A percentile compares a stretch with the other conserved stretches of the same genome.
Evolutionary conservation across 2,888 invertebrate genomes (phyloP).

Genomic region (Drosophila koepferae): DNA sequence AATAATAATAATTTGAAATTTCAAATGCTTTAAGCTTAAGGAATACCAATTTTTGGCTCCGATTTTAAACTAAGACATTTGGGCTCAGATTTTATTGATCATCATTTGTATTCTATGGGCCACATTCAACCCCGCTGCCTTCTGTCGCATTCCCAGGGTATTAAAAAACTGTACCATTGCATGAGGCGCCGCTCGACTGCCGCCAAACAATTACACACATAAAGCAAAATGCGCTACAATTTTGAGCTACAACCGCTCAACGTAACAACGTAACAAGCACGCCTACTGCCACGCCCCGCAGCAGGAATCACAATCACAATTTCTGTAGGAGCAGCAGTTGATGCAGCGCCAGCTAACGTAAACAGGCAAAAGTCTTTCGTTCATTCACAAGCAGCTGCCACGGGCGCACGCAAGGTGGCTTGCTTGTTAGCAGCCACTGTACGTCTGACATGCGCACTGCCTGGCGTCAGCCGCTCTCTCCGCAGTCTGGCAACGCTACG

Average conservation of each 20-base stretch:
- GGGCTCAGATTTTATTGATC: too few species aligned
- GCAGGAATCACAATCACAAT: neutral
- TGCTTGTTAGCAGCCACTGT: slow-evolving; percentile 60
- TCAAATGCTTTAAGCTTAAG: too few species aligned
- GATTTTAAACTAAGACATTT: too few species aligned
- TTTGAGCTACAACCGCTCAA: slow-evolving; percentile 58
- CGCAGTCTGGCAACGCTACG: slow-evolving; percentile 58
- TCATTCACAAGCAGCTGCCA: slow-evolving; percentile 61
- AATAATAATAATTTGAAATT: too few species aligned
- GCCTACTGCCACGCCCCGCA: slow-evolving; percentile 1
- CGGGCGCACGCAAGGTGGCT: slow-evolving; percentile 4
- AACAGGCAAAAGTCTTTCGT: slow-evolving; percentile 50
- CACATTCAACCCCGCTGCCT: too few species aligned
- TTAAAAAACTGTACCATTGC: slow-evolving; percentile 42
- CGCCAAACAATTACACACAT: slow-evolving; percentile 74
- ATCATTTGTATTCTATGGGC: too few species aligned
- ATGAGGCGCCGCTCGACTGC: slow-evolving; percentile 55
- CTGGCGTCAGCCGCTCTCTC: neutral
- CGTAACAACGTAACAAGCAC: slow-evolving; percentile 20
- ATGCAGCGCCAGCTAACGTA: slow-evolving; percentile 35
- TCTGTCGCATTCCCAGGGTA: slow-evolving; percentile 17
- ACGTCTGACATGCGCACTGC: slow-evolving; percentile 46
- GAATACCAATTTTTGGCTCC: too few species aligned
- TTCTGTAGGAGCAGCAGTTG: slow-evolving; percentile 26
- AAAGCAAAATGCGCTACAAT: slow-evolving; percentile 70